Conservation (phyloP, 1,140 invertebrate genomes). For the Listronotus bonariensis region DNA sequence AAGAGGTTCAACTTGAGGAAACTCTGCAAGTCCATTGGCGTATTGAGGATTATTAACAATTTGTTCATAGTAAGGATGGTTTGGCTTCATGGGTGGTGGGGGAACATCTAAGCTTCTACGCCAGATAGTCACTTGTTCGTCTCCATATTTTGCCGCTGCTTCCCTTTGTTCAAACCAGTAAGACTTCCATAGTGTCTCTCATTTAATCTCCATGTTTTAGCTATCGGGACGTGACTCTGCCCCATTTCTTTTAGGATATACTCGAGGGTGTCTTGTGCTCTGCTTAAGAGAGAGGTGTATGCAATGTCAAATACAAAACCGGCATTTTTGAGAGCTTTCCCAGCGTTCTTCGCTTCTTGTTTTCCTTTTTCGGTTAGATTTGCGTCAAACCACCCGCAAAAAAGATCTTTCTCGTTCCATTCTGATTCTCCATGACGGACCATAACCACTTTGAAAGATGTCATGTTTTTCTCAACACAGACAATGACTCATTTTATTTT, state of each 20-base stretch:
- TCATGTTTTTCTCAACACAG: slow-evolving; percentile 54
- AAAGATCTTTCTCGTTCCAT: slow-evolving; percentile 93
- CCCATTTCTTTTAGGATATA: slow-evolving; percentile 80
- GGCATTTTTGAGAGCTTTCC: slow-evolving; percentile 84
- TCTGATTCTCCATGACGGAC: slow-evolving; percentile 94
- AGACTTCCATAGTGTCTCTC: slow-evolving; percentile 94
- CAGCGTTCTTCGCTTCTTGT: slow-evolving; percentile 80
- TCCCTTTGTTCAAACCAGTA: slow-evolving; percentile 93
- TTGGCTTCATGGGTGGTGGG: slow-evolving; percentile 85
- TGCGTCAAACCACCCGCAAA: slow-evolving; percentile 93
- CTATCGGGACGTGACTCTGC: slow-evolving; percentile 77
- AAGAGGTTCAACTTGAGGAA: slow-evolving; percentile 91
- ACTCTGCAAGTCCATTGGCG: slow-evolving; percentile 76
- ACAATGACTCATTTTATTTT: too few relatives aligned
- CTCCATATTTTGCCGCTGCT: slow-evolving; percentile 93
- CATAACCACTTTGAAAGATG: slow-evolving; percentile 89
- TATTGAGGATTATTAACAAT: slow-evolving; percentile 85
- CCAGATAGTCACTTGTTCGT: slow-evolving; percentile 92
- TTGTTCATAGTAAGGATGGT: slow-evolving; percentile 79
- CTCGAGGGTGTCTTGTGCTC: slow-evolving; percentile 86
- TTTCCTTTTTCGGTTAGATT: slow-evolving; percentile 83
- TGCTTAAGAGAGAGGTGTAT: slow-evolving; percentile 88
- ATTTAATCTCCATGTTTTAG: slow-evolving; percentile 90
- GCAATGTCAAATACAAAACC: slow-evolving; percentile 87
- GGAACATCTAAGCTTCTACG: slow-evolving; percentile 91